Evolutionary conservation across 2,888 invertebrate genomes (phyloP).

Genomic region (Aporophyla lueneburgensis): DNA sequence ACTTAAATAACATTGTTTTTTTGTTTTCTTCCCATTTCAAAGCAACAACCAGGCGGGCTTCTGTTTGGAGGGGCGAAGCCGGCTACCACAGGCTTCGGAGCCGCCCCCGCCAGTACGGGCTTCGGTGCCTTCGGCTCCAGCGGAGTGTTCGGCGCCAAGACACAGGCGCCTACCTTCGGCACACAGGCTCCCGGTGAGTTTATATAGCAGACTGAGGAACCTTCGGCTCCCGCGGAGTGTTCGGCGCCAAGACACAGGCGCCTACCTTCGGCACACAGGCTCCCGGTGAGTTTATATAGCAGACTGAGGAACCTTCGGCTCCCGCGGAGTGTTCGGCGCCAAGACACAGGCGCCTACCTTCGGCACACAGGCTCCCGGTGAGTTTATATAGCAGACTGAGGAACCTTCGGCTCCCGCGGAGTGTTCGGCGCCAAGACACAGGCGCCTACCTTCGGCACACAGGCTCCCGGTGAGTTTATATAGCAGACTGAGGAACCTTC

Average conservation of each 20-base stretch:
- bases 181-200: no score
- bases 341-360: slow-evolving; percentile 80
- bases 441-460: slow-evolving; percentile 74
- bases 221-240: slow-evolving; percentile 75
- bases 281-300: slow-evolving; percentile 33
- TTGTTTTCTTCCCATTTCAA: background rate
- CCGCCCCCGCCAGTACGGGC: slow-evolving; percentile 78
- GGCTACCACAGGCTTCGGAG: slow-evolving; percentile 79
- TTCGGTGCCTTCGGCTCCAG: slow-evolving; percentile 83
- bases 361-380: slow-evolving; percentile 49
- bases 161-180: slow-evolving; percentile 77
- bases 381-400: slow-evolving; percentile 77
- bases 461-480: no score
- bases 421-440: slow-evolving; percentile 81
- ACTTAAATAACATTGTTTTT: background rate
- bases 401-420: slow-evolving; percentile 76
- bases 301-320: slow-evolving; percentile 85
- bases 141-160: slow-evolving; percentile 80
- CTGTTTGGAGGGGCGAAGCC: slow-evolving; percentile 82
- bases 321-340: slow-evolving; percentile 74
- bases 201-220: slow-evolving; percentile 80
- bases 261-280: slow-evolving; percentile 72
- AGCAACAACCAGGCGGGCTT: slow-evolving; percentile 69
- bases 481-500: slow-evolving; percentile 84
- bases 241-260: slow-evolving; percentile 80